phyloP scores from a whole-genome alignment of 2,888 invertebrate genomes.

The Tillus elongatus region DNA sequence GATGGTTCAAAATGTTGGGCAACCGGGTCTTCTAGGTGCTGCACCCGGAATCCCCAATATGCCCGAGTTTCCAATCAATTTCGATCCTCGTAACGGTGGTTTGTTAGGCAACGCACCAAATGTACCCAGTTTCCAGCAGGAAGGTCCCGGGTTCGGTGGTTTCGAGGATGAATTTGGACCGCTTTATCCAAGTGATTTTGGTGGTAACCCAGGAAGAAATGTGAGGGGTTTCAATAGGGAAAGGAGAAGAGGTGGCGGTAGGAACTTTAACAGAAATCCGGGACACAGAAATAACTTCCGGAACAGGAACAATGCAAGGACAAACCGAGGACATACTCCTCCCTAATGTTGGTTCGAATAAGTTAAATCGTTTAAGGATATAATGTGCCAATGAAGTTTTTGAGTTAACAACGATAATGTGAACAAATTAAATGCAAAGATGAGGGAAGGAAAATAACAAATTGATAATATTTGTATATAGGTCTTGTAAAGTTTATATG shows the following conservation, averaged over 20 bases:
- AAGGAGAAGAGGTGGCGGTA: conserved; percentile 25
- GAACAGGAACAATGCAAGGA: conserved; percentile 30
- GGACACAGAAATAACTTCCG: conserved; percentile 25
- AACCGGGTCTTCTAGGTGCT: conserved; percentile 46
- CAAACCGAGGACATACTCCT: conserved; percentile 33
- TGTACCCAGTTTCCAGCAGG: conserved; percentile 7
- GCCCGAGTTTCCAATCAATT: conserved; percentile 37
- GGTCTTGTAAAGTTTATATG: too few species aligned
- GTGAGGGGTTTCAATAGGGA: conserved; percentile 38
- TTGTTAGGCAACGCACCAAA: conserved; percentile 32
- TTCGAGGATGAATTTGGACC: conserved; percentile 40
- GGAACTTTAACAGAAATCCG: conserved; percentile 37
- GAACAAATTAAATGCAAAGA: too few species aligned
- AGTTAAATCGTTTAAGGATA: too few species aligned
- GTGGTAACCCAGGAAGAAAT: conserved; percentile 30
- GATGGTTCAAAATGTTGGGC: conserved; percentile 41
- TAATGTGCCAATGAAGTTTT: neutral
- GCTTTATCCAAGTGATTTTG: conserved; percentile 44
- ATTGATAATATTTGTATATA: too few species aligned
- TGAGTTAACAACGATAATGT: too few species aligned
- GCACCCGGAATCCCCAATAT: conserved; percentile 42
- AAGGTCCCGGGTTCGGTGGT: conserved; percentile 14
- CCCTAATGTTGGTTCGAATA: too few species aligned
- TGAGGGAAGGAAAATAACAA: too few species aligned
- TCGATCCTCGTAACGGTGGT: conserved; percentile 36